Base-by-base conservation (phyloP, 2,113 vertebrate species). In the Toxostoma redivivum region DNA sequence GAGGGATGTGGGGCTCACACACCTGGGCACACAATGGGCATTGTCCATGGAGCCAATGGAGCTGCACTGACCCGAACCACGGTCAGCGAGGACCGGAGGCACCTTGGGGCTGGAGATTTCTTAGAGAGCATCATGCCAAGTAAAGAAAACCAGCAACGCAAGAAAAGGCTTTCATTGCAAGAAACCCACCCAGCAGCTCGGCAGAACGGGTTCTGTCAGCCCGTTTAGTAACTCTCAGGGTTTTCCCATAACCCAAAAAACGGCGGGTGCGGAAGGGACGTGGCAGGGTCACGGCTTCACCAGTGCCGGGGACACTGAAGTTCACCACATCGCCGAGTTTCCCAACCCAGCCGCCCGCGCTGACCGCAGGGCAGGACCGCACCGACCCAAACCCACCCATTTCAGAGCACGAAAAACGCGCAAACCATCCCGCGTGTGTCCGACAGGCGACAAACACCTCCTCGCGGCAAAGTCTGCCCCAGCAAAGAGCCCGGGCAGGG, bases 291-390 rank as follows among this genome's bases (percentile, higher is more conserved):
- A 12, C 37, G 2, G 10, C 9, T 45, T 4, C 65, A 13, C 15
- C 51, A 16, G n/a, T 6, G 11, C 14, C 1, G 15, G 17, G 12
- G 31, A 33, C 5, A 6, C 56, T 0, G 1, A 28, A 16, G 33
- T 25, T 72, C 27, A 8, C 30, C 23, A 7, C 57, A 35, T 0
- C 22, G 27, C 48, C 5, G 2, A 21, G 28, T 1, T 6, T 8
- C 58, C 65, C 6, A 10, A 5, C 1, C 1, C 86, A 7, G n/a
- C 56, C 10, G 16, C 6, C 42, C 23, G n/a, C 1, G 38, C 24
- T 17, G 38, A 11, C 27, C 23, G 13, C 91, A 2, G 69, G 27
- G 38, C 86, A 40, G 16, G 11, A 54, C 54, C 69, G 47, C 69
- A 30, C 10, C 53, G 45, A 67, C 53, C 33, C 77, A 11, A 60